Evolutionary conservation across 2,888 invertebrate genomes (phyloP).

Genomic region (Eilema caniola): DNA sequence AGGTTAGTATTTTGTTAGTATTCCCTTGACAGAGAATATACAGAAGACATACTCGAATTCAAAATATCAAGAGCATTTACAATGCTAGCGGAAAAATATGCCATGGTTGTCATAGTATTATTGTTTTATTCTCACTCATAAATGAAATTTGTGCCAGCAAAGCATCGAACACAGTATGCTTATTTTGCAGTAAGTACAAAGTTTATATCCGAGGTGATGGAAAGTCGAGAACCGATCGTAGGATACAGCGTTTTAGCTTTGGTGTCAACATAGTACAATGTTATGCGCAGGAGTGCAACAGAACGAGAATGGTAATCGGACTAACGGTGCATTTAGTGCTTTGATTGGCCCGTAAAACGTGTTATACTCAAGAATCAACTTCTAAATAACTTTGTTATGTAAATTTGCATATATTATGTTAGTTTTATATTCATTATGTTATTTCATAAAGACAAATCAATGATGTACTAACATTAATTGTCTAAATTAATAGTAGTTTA

Average conservation of each 20-base stretch:
- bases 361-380: slow-evolving; percentile 10
- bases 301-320: slow-evolving; percentile 73
- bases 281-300: slow-evolving; percentile 60
- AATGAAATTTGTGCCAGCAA: no score
- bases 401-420: not conserved
- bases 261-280: slow-evolving; percentile 64
- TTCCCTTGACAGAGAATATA: no score
- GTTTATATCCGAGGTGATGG: slow-evolving; percentile 19
- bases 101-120: no score
- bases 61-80: no score
- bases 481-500: no score
- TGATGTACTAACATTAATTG: no score
- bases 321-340: slow-evolving; percentile 67
- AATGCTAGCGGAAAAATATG: no score
- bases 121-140: no score
- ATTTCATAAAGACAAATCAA: no score
- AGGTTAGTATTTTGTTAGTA: no score
- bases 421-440: no score
- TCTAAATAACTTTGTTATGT: not conserved
- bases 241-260: slow-evolving; percentile 51
- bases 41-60: no score
- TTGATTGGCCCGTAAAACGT: slow-evolving; percentile 45
- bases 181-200: not conserved
- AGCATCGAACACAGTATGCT: not conserved
- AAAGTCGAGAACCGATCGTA: slow-evolving; percentile 54